Conservation (phyloP, 2,113 vertebrate species). For the Genyomyrus donnyi region DNA sequence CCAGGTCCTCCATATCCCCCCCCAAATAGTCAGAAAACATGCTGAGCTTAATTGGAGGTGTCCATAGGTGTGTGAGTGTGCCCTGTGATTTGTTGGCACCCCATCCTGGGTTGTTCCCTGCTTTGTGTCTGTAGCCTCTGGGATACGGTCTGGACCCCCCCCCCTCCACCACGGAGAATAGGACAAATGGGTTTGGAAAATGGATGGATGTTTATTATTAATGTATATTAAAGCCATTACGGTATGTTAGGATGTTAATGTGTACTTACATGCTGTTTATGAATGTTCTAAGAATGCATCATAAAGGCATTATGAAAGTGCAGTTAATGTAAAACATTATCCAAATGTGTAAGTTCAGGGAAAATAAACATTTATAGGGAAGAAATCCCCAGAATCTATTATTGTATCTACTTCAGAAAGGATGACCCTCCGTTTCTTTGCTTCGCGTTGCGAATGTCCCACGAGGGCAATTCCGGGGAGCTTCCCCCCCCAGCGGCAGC, state of each 20-base stretch:
- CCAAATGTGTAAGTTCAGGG: background rate
- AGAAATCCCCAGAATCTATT: background rate
- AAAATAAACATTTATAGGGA: background rate
- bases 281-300: background rate
- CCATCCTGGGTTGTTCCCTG: background rate
- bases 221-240: background rate
- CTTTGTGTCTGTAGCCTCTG: background rate
- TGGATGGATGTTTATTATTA: background rate
- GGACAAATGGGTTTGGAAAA: background rate
- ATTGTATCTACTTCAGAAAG: background rate
- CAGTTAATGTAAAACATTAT: background rate
- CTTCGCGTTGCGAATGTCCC: background rate
- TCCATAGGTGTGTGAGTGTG: background rate
- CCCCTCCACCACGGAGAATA: background rate
- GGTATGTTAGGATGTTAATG: background rate
- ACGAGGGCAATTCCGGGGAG: background rate
- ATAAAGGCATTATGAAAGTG: background rate
- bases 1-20: background rate
- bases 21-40: background rate
- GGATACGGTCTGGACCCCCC: background rate
- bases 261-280: background rate
- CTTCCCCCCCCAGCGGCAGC: background rate
- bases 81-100: background rate
- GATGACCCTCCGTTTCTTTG: background rate
- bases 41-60: background rate